These are phyloP conservation scores for Galerucella calmariensis DNA, from an alignment of 2,888 invertebrate species.

Conservation along the genomic window DNA sequence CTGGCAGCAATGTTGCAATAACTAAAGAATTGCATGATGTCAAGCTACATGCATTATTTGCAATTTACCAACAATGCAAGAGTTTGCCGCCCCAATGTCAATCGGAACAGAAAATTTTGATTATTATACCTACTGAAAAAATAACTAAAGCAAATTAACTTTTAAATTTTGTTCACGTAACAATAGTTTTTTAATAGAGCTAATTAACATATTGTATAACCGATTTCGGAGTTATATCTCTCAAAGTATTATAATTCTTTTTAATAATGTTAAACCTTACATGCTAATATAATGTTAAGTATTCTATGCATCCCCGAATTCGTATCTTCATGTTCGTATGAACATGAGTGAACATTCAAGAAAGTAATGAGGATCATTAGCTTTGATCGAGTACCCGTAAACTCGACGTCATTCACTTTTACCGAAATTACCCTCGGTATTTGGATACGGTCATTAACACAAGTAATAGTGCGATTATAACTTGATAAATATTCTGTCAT, in stretches of 20 bases:
- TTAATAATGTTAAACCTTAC: not conserved
- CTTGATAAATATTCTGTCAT: slow-evolving; percentile 21
- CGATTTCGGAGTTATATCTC: not conserved
- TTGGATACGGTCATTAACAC: slow-evolving; percentile 36
- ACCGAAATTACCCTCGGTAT: slow-evolving; percentile 33
- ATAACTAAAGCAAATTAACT: no score
- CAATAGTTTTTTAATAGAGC: no score
- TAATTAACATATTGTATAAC: no score
- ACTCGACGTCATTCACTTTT: slow-evolving; percentile 37
- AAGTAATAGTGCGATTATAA: slow-evolving; percentile 38
- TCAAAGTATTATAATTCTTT: not conserved
- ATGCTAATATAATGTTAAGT: slow-evolving; percentile 2
- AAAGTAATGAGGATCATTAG: slow-evolving; percentile 57
- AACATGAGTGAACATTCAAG: slow-evolving; percentile 52
- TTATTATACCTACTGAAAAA: no score
- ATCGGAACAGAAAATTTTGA: no score
- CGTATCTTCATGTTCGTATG: not conserved
- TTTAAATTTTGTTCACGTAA: no score
- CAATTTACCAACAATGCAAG: no score
- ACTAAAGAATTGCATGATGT: no score
- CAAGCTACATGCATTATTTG: no score
- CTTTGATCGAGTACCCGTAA: slow-evolving; percentile 56
- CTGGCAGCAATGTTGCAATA: no score
- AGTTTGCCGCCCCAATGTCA: no score
- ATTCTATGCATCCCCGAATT: not conserved